Evolutionary conservation across 2,113 vertebrate species (phyloP), one percentile per base, ranked within the genome.

Genomic region (Pardalotus punctatus): DNA sequence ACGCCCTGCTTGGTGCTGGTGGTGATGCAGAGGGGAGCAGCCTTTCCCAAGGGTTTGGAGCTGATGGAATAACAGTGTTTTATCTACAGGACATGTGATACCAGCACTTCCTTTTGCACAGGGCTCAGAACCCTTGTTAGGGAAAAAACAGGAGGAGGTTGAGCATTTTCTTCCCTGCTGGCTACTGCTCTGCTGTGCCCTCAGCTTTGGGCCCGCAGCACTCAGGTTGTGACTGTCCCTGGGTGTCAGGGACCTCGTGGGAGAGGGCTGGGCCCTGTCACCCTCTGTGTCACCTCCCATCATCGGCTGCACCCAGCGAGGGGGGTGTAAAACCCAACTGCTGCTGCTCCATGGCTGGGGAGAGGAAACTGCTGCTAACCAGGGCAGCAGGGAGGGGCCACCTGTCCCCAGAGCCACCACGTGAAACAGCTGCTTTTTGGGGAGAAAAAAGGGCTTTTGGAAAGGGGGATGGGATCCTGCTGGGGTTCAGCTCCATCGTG

Each of bases 271-370:
- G 42, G 9, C 25, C 6, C 15, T 1, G 2, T 70, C 65, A 11
- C 60, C 47, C 35, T 2, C 11, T 1, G 2, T 0, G 4, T 64
- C 40, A 2, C 21, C 72, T 50, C 51, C 61, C 8, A 5, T 38
- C 23, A 5, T 27, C 1, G 0, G 8, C 74, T 50, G 73, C 54
- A 6, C 58, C 56, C 3, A 0, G 51, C 0, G 0, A 36, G 45
- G 21, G 53, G 43, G 57, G 21, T 57, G 82, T 77, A 33, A 64
- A 82, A 72, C 79, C 62, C 66, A 36, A 24, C 51, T 3, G 4
- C 79, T 82, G 35, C 47, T 20, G 66, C 51, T 65, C 6, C 0
- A 7, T 13, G 3, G 24, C 38, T 43, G 58, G 1, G 15, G 17
- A 10, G 62, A 88, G 80, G 89, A 92, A 95, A 61, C 71, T 0